phyloP scores from a whole-genome alignment of 2,888 invertebrate species.

The Caenorhabditis plicata region DNA sequence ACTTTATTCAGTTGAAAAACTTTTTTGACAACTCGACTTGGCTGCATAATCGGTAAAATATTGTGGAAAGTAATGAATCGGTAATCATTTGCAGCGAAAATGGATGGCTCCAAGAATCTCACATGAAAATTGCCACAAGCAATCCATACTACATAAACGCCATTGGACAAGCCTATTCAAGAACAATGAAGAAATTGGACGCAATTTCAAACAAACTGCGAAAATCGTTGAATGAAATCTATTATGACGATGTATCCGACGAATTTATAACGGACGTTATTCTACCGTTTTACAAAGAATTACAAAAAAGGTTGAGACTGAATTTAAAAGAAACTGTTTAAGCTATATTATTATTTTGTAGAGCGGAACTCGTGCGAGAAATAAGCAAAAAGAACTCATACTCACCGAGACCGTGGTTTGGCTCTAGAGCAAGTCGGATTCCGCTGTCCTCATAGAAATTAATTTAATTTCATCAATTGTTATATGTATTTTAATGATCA shows the following conservation, averaged over 20 bases:
- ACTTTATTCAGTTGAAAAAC: constrained; percentile 30
- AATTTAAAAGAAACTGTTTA: neutral
- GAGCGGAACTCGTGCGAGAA: constrained; percentile 17
- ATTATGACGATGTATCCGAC: constrained; percentile 30
- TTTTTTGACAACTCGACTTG: constrained; percentile 46
- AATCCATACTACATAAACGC: constrained; percentile 41
- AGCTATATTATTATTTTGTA: constrained; percentile 1
- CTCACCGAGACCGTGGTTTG: constrained; percentile 39
- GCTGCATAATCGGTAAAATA: constrained; percentile 41
- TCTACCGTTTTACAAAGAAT: constrained; percentile 30
- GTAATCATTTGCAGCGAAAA: constrained; percentile 23
- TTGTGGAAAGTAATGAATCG: neutral
- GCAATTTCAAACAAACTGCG: constrained; percentile 11
- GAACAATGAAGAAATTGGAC: constrained; percentile 37
- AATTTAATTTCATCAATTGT: no score
- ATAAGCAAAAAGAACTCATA: constrained; percentile 25
- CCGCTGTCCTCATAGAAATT: no score
- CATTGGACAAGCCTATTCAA: constrained; percentile 28
- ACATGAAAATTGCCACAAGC: constrained; percentile 30
- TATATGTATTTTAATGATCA: no score
- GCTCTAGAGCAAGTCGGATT: no score
- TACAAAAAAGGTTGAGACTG: constrained; percentile 18
- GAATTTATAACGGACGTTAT: constrained; percentile 37
- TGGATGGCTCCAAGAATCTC: constrained; percentile 39
- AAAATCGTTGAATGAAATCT: constrained; percentile 28